Evolutionary conservation across 1,140 invertebrate genomes (phyloP), one percentile per base, ranked within the genome.

Genomic region (Drosophila azteca): DNA sequence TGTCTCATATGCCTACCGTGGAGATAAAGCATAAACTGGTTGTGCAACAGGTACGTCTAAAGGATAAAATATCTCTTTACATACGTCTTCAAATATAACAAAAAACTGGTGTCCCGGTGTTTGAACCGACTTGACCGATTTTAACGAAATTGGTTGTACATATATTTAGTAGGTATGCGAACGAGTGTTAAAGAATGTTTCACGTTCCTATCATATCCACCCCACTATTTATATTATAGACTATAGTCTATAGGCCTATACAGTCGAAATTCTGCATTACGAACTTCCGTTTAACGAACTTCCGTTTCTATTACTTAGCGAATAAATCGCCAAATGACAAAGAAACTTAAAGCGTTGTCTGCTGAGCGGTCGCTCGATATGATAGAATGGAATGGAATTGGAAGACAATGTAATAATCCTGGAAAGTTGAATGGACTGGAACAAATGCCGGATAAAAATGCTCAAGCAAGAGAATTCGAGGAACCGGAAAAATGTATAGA

Each of bases 1-100:
- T 85, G 20, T 70, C 76, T 11, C 77, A 85, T 46, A 70, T 90
- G 53, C 84, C 88, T 7, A 82, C 79, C 11, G 67, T 75, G 13
- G 79, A 87, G 26, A 69, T 88, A n/a, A 90, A 90, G 41, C 66
- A 88, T 22, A 74, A 81, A 50, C 63, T 90, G 15, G 70, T 81
- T 0, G 71, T 68, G n/a, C 77, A 72, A 31, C 77, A 79, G 73
- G 73, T 76, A 50, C 3, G 24, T 24, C 5, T 3, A 24, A 24
- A 24, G 3, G 2, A 24, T 3, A 24, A 24, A 24, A 2, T 2
- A 24, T 24, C n/a, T n/a, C n/a, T n/a, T n/a, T n/a, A n/a, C n/a
- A n/a, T n/a, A n/a, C n/a, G n/a, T n/a, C n/a, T n/a, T n/a, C n/a
- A n/a, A n/a, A n/a, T n/a, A n/a, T n/a, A n/a, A n/a, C n/a, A n/a